phyloP scores from a whole-genome alignment of 2,797 vertebrate genomes.

The Cyprinodon diabolis region DNA sequence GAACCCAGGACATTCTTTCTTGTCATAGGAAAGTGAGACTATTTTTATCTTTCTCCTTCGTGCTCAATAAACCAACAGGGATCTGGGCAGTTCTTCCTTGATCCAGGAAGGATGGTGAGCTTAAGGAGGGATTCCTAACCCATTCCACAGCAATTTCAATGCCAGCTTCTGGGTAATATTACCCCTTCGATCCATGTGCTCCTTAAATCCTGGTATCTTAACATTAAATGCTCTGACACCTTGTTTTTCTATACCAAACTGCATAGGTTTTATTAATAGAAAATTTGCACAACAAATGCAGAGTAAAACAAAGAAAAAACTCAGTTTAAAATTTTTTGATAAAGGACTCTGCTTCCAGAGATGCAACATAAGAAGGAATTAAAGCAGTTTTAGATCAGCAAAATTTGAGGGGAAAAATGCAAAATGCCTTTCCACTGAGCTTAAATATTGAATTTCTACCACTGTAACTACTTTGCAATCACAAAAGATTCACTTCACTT shows the following conservation, averaged over 20 bases:
- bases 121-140: slow-evolving; percentile 49
- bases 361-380: slow-evolving; percentile 16
- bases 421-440: slow-evolving; percentile 37
- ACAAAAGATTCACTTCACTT: slow-evolving; percentile 64
- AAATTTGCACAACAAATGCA: slow-evolving; percentile 10
- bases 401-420: slow-evolving; percentile 9
- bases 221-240: not conserved
- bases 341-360: slow-evolving; percentile 13
- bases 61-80: slow-evolving; percentile 51
- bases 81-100: slow-evolving; percentile 45
- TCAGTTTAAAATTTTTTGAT: not conserved
- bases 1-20: slow-evolving; percentile 64
- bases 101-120: slow-evolving; percentile 46
- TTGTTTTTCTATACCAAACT: not conserved
- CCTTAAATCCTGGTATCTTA: slow-evolving; percentile 18
- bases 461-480: slow-evolving; percentile 49
- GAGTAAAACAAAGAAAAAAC: not conserved
- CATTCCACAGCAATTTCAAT: slow-evolving; percentile 31
- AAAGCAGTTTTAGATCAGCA: slow-evolving; percentile 39
- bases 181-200: slow-evolving; percentile 13
- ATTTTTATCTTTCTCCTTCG: slow-evolving; percentile 59
- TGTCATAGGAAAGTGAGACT: slow-evolving; percentile 56
- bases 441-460: slow-evolving; percentile 54
- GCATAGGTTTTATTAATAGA: not conserved
- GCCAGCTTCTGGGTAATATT: slow-evolving; percentile 23